phyloP scores from a whole-genome alignment of 2,113 vertebrate genomes.

The Phaethon lepturus region DNA sequence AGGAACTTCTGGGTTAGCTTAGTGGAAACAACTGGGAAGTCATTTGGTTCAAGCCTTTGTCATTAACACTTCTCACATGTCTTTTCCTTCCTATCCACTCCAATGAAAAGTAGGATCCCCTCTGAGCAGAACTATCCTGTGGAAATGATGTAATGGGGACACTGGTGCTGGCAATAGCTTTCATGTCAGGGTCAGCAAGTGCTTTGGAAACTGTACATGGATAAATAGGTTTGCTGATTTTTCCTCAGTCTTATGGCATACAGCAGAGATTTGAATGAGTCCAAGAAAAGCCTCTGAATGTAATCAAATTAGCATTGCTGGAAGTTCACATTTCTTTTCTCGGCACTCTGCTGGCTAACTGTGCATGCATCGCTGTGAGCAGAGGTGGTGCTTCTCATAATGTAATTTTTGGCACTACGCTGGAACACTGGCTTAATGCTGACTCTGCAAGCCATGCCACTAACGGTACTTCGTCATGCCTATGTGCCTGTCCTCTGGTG shows the following conservation, averaged over 20 bases:
- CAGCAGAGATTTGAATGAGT: background rate
- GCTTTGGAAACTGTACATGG: background rate
- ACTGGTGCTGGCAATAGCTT: background rate
- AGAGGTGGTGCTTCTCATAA: conserved; percentile 1
- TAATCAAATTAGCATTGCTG: conserved; percentile 25
- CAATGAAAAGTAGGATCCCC: background rate
- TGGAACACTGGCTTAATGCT: conserved; percentile 25
- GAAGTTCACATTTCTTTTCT: background rate
- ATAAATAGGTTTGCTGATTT: background rate
- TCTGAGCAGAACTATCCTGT: background rate
- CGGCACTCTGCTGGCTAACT: background rate
- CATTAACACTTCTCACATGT: background rate
- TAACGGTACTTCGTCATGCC: conserved; percentile 21
- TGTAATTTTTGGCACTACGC: conserved; percentile 8
- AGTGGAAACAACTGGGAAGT: conserved; percentile 10
- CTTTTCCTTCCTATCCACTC: background rate
- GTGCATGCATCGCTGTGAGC: background rate
- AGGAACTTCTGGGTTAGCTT: background rate
- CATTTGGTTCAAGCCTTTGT: background rate
- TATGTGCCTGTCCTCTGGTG: background rate
- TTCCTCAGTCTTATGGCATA: background rate
- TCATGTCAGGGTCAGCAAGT: background rate
- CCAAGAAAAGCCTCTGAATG: conserved; percentile 2
- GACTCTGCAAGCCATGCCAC: background rate
- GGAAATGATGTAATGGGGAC: background rate